Evolutionary conservation across 2,113 vertebrate species (phyloP).

Genomic region (Phainopepla nitens): DNA sequence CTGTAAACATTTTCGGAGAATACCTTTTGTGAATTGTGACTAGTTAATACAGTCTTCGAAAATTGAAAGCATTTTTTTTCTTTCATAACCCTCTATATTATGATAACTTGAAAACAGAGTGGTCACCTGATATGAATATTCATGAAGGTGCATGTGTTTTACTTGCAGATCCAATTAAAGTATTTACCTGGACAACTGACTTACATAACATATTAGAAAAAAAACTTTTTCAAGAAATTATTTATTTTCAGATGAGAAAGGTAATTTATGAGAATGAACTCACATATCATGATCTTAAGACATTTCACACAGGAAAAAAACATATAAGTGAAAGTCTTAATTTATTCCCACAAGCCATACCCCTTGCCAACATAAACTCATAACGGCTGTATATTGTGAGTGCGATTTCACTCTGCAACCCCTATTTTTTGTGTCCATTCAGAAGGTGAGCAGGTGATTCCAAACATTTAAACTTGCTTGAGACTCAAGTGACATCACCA

Average conservation of each 20-base stretch:
- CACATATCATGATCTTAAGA: background rate
- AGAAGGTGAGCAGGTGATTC: background rate
- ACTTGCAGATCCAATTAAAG: background rate
- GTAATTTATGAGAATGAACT: background rate
- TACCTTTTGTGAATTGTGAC: background rate
- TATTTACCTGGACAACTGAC: background rate
- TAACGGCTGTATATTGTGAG: accelerated
- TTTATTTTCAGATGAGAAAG: background rate
- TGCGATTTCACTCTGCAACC: background rate
- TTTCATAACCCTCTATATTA: background rate
- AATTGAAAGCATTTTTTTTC: background rate
- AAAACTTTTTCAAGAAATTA: background rate
- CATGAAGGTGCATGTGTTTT: background rate
- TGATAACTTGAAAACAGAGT: background rate
- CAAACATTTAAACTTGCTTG: background rate
- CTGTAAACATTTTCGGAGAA: background rate
- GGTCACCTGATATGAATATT: background rate
- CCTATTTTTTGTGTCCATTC: background rate
- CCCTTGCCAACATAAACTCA: accelerated
- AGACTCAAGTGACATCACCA: background rate
- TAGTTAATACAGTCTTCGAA: background rate
- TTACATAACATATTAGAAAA: background rate
- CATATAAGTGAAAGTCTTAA: background rate
- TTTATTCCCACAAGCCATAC: background rate
- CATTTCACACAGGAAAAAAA: background rate